Evolutionary conservation across 2,888 invertebrate species (phyloP).

Genomic region (Drosophila macrospina): DNA sequence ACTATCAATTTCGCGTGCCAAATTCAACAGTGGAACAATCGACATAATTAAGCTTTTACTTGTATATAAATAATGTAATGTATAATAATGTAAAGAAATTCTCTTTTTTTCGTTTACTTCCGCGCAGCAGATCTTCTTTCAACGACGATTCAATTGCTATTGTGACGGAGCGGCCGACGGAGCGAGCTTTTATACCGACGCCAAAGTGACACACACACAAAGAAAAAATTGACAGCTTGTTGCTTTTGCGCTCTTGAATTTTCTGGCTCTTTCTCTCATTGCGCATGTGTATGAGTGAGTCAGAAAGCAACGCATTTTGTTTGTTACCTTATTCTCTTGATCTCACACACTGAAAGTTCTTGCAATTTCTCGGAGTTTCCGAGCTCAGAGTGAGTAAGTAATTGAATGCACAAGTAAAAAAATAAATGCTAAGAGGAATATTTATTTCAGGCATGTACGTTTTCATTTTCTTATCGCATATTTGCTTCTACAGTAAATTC

Average conservation of each 20-base stretch:
- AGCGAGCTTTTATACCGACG: constrained; percentile 62
- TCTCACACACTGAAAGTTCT: constrained; percentile 27
- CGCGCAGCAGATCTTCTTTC: constrained; percentile 16
- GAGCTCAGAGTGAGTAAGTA: neutral
- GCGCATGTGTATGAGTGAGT: constrained; percentile 11
- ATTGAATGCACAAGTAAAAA: neutral
- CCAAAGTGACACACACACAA: constrained; percentile 36
- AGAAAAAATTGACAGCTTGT: constrained; percentile 24
- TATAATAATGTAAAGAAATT: too few relatives aligned
- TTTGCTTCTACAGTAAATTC: neutral
- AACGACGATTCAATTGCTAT: constrained; percentile 27
- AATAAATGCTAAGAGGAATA: neutral
- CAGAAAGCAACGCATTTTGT: constrained; percentile 24
- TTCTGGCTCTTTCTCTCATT: constrained; percentile 62
- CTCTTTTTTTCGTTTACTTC: constrained; percentile 8
- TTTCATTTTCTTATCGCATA: constrained; percentile 10
- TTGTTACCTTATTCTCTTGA: constrained; percentile 18
- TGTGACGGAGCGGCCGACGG: constrained; percentile 18
- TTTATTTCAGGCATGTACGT: constrained; percentile 23
- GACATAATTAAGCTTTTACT: constrained; percentile 55
- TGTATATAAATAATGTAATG: constrained; percentile 2
- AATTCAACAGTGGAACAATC: constrained; percentile 58
- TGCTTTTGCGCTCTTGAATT: constrained; percentile 42
- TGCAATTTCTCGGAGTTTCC: constrained; percentile 36
- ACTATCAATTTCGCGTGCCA: constrained; percentile 64